Evolutionary conservation across 1,140 invertebrate species (phyloP), one percentile per base, ranked within the genome.

Genomic region (Polypedilum pembai): DNA sequence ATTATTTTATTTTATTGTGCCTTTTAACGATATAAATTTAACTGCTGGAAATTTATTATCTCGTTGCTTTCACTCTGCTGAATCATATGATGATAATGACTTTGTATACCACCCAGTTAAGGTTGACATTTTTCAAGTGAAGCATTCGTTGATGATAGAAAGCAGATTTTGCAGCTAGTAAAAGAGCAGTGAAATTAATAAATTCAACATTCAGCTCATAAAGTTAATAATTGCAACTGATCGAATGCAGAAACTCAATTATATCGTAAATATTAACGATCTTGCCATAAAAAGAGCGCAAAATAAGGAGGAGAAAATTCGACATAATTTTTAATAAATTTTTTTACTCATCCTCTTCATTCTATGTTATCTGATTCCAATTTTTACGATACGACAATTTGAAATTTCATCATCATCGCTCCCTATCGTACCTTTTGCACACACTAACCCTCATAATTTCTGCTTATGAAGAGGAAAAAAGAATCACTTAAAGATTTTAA

Each of bases 1-100:
- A 56, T 56, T 56, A 56, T 56, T 56, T 56, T 56, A 56, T 56
- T 56, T 56, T 56, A 56, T 56, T 56, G 45, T 56, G n/a, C n/a
- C 15, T 45, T 56, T 56, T 56, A 56, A 56, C 45, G 45, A 56
- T 12, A 56, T 56, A 56, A 56, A 56, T 56, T 56, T 56, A 56
- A 56, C 45, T 56, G 45, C n/a, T 56, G 45, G 45, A 15, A 56
- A 56, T 56, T 56, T 56, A 56, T 56, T 56, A 56, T 56, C 45
- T 56, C 45, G n/a, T n/a, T 56, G n/a, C 45, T 56, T 56, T 12
- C 45, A 56, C 45, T 56, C 45, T 56, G n/a, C n/a, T 56, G 45
- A 56, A 56, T 56, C 45, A 56, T 56, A n/a, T 56, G 45, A 56
- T 56, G 12, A n/a, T n/a, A 15, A 56, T 56, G 7, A 15, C 45